A percentile compares a stretch with the other conserved stretches of the same genome.
phyloP scores from a whole-genome alignment of 2,888 invertebrate genomes.

The Salpingus planirostris region DNA sequence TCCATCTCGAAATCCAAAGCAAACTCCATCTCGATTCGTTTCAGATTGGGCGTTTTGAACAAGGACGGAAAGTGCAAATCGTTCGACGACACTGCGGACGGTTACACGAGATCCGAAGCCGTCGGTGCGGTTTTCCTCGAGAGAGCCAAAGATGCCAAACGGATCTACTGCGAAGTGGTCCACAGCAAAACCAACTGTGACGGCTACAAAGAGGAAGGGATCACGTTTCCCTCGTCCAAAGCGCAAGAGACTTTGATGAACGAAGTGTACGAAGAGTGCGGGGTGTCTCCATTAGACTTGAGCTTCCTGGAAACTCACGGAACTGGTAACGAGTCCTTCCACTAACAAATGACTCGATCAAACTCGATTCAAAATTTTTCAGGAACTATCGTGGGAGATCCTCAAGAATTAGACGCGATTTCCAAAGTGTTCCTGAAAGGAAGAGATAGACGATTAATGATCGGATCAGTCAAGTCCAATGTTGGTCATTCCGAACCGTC shows the following conservation, averaged over 20 bases:
- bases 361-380: neutral
- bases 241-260: constrained; percentile 51
- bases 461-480: constrained; percentile 89
- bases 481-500: constrained; percentile 86
- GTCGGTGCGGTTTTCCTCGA: constrained; percentile 64
- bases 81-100: constrained; percentile 76
- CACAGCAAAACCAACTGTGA: constrained; percentile 31
- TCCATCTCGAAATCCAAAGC: too few species aligned
- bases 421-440: constrained; percentile 67
- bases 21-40: constrained; percentile 2
- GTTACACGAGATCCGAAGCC: constrained; percentile 77
- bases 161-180: constrained; percentile 44
- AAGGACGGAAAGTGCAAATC: constrained; percentile 80
- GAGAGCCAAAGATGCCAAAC: constrained; percentile 45
- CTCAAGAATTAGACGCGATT: constrained; percentile 79
- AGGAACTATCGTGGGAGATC: constrained; percentile 59
- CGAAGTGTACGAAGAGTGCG: constrained; percentile 59
- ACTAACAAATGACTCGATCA: neutral
- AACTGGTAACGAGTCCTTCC: constrained; percentile 45
- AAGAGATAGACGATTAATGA: constrained; percentile 60
- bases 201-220: constrained; percentile 31
- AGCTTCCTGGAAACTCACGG: constrained; percentile 82
- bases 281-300: constrained; percentile 58
- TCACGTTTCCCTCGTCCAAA: constrained; percentile 36
- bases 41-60: constrained; percentile 66